Evolutionary conservation across 2,797 vertebrate species (phyloP), one percentile per base, ranked within the genome.

Genomic region (Cynodonichthys magdalenae): DNA sequence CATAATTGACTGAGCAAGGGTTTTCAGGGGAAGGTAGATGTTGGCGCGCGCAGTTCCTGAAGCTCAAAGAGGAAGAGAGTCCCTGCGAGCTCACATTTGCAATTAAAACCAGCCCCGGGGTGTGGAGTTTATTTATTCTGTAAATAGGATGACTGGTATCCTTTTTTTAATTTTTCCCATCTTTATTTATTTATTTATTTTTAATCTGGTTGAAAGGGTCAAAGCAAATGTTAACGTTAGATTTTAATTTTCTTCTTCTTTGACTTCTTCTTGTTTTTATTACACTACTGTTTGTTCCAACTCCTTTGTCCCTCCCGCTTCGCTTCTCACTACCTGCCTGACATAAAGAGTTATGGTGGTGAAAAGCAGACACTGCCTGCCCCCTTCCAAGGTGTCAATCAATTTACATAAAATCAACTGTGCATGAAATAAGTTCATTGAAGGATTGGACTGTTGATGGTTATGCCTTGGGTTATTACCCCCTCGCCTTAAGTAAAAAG

Each of bases 1-100:
- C 96, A 99, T 99, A 99, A 99, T 97, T 99, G 96, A 98, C 95
- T 96, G 94, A 89, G 86, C 91, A 93, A 86, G 93, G 92, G 91
- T 95, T 95, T 94, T 90, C 89, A 87, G 91, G 91, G 94, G 92
- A 94, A 87, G 68, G 77, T 66, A 72, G 87, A 86, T 69, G 77
- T 76, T 60, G 79, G 79, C 51, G 79, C 69, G 69, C 1, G 63
- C 74, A 68, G 92, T 93, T 95, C 94, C 93, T 94, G 89, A 94
- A 94, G 93, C 93, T 93, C 87, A 88, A 92, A 93, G 94, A 94
- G 80, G 71, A 76, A 74, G 56, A 86, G 77, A 89, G 92, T 94
- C 94, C 93, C 95, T 59, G 68, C 59, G 92, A 93, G 95, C 79
- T 68, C 75, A 87, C 86, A 97, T 98, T 97, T 96, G 95, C 96